These are phyloP conservation scores for Lepus townsendii DNA, from an alignment of 2,797 vertebrate genomes.

Conservation along the genomic window DNA sequence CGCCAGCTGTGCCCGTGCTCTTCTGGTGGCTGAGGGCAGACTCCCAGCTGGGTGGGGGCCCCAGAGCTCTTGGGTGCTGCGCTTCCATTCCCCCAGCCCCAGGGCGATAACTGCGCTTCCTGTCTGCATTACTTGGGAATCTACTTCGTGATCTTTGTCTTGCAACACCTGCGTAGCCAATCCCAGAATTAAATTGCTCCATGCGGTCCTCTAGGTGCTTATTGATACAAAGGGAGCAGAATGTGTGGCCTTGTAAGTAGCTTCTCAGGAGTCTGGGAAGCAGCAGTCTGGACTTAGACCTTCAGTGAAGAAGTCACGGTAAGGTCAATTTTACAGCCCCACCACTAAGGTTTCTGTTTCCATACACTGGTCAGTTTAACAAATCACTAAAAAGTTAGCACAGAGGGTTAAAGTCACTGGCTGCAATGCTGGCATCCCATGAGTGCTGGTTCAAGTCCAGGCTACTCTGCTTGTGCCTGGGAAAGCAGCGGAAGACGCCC, in stretches of 20 bases:
- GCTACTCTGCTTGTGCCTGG: too few species aligned
- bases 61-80: background rate
- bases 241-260: background rate
- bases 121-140: background rate
- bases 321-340: background rate
- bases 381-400: background rate
- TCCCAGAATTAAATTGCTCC: slow-evolving; percentile 27
- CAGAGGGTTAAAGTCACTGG: too few species aligned
- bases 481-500: too few species aligned
- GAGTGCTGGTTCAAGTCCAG: too few species aligned
- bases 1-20: background rate
- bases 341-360: slow-evolving; percentile 33
- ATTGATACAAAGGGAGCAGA: slow-evolving; percentile 13
- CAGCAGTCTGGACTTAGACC: background rate
- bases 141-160: slow-evolving; percentile 23
- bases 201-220: background rate
- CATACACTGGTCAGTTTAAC: background rate
- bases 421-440: too few species aligned
- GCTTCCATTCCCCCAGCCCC: background rate
- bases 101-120: background rate
- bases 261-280: background rate
- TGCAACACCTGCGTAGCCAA: background rate
- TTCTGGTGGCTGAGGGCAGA: background rate
- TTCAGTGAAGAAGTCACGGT: slow-evolving; percentile 5
- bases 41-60: background rate